Base-by-base conservation (phyloP, 2,888 invertebrate species). In the Phasia obesa region DNA sequence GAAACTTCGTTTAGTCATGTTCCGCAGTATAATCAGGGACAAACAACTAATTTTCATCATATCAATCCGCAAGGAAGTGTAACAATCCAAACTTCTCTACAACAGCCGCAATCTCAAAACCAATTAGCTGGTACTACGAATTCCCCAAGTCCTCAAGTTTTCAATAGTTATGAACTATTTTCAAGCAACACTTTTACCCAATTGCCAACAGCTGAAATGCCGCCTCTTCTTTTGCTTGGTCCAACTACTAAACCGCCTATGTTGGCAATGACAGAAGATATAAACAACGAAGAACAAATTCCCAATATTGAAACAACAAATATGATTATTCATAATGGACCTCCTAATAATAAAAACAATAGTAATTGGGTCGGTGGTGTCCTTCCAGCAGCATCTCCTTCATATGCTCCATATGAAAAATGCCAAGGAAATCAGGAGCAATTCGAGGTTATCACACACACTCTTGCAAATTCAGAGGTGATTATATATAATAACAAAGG, bases 161-260 rank as follows among this genome's bases (percentile, higher is more conserved):
- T 87, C 64, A 90, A 90, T 44, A 89, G 88, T n/a, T 91, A 91
- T 78, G 91, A 91, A 71, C 83, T 91, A 6, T 91, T 91, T 84
- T 88, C 91, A 23, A 89, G 89, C 64, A 90, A 87, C 84, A 87
- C 90, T 0, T 83, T 83, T 31, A 84, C 84, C 13, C 80, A 89
- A 77, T 85, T 89, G 81, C 87, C 90, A 4, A 88, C 88, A 38
- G 87, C 89, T 0, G 87, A 88, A 74, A 85, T 83, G 77, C 83
- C 83, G 13, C 83, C 83, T 11, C n/a, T 83, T 3, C 67, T 83
- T 13, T 42, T 83, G 27, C 38, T 83, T 2, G 83, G 83, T 4
- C 65, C 83, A 11, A 55, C 53, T 38, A 21, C 73, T 53, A 67
- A 71, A 75, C 0, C 82, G 17, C 23, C 71, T 23, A 25, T 62